A percentile compares a stretch with the other conserved stretches of the same genome.
phyloP scores from a whole-genome alignment of 2,113 vertebrate genomes.

The Marmota monax region DNA sequence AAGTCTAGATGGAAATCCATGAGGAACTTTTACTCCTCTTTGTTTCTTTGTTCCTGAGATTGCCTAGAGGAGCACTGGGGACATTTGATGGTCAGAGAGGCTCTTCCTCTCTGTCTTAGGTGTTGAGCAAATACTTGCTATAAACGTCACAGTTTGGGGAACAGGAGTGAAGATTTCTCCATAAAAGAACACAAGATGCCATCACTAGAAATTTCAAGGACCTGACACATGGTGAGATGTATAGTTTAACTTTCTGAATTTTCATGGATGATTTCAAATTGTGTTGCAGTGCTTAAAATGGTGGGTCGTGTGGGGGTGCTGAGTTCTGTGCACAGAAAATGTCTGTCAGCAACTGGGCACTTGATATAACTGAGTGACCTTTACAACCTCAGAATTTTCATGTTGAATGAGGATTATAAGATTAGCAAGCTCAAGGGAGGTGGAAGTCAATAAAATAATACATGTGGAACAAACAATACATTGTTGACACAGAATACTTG shows the following conservation, averaged over 20 bases:
- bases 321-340: background rate
- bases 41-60: background rate
- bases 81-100: background rate
- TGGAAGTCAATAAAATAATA: background rate
- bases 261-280: background rate
- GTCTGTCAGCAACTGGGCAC: background rate
- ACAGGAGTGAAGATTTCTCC: background rate
- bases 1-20: background rate
- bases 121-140: background rate
- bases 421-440: background rate
- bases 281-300: background rate
- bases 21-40: background rate
- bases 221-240: background rate
- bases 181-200: background rate
- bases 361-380: background rate
- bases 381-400: background rate
- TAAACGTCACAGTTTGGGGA: rapidly evolving
- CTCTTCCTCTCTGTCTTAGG: background rate
- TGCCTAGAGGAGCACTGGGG: background rate
- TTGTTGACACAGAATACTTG: background rate
- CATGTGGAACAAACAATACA: rapidly evolving
- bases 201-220: background rate
- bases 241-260: background rate
- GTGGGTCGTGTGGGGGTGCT: background rate
- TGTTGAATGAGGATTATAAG: background rate